Evolutionary conservation across 2,888 invertebrate species (phyloP), one percentile per base, ranked within the genome.

Genomic region (Mystacides longicornis): DNA sequence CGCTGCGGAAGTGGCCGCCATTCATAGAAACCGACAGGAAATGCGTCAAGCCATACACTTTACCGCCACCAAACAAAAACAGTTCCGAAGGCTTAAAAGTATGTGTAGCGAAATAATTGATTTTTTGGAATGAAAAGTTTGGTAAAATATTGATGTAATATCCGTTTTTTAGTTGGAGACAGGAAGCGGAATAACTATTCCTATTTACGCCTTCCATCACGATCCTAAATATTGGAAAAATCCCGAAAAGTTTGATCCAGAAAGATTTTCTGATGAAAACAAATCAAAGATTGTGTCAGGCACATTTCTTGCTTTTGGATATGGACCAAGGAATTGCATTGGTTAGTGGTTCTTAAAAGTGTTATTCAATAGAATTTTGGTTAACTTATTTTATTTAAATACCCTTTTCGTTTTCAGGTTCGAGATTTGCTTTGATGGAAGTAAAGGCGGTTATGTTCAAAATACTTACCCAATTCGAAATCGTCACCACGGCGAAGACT

Each of bases 241-340:
- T 19, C 56, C 56, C 4, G 31, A 37, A 23, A 20, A 19, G 23
- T 56, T 56, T 18, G 53, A 53, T 49, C 56, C 56, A 5, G 53
- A 52, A 31, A 53, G 56, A 31, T 56, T 56, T 37, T 56, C 56
- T 2, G 56, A 56, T 27, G 52, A 56, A 4, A 56, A 56, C 21
- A 56, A 56, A 51, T 16, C 22, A n/a, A 43, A 43, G 7, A 43
- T 43, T 43, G 16, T 9, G 5, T 16, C 43, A 43, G 7, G 4
- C 43, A 43, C 43, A 43, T 43, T 9, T 18, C 14, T 43, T 9
- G 9, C 43, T 43, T 43, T 59, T 37, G 59, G 59, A 9, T 9
- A 51, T 11, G 43, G 43, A 9, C 43, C 43, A 4, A 43, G 43
- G n/a, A n/a, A 43, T 18, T 43, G 43, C 16, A 43, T 18, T 5